A percentile compares a stretch with the other conserved stretches of the same genome.
These are phyloP conservation scores for Lucilia sericata DNA, from an alignment of 1,140 invertebrate species.

Conservation along the genomic window DNA sequence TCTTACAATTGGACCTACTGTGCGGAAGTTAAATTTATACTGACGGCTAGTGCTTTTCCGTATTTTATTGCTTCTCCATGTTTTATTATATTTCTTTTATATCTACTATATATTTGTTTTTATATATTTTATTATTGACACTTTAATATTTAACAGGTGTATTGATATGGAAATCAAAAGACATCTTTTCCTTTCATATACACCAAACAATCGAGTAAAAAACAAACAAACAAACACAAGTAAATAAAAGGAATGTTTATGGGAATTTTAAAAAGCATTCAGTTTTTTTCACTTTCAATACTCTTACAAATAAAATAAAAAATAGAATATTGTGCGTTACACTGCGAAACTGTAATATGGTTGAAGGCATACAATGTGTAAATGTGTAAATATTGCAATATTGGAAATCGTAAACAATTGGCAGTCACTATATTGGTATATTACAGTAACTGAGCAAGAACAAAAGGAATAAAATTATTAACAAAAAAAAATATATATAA, in stretches of 20 bases:
- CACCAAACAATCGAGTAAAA: not conserved
- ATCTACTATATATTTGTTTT: not conserved
- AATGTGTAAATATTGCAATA: not conserved
- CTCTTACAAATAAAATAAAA: not conserved
- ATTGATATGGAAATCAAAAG: slow-evolving; percentile 29
- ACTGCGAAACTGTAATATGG: not conserved
- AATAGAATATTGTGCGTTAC: not conserved
- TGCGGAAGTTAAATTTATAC: too few species aligned
- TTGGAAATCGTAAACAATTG: slow-evolving; percentile 7
- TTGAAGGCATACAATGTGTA: not conserved
- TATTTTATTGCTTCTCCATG: too few species aligned
- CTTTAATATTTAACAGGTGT: slow-evolving; percentile 12
- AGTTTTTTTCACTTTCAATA: not conserved
- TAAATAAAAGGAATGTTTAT: not conserved
- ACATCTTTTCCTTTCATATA: not conserved
- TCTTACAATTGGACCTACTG: too few species aligned
- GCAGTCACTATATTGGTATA: not conserved
- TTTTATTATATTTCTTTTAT: too few species aligned
- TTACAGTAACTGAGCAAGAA: not conserved
- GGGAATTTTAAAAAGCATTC: not conserved
- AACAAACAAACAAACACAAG: not conserved
- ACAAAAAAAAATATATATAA: not conserved
- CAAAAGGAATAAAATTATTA: not conserved
- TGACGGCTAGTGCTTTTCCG: too few species aligned
- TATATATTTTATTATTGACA: not conserved